phyloP scores from a whole-genome alignment of 2,888 invertebrate genomes.

The Lithophane leautieri region DNA sequence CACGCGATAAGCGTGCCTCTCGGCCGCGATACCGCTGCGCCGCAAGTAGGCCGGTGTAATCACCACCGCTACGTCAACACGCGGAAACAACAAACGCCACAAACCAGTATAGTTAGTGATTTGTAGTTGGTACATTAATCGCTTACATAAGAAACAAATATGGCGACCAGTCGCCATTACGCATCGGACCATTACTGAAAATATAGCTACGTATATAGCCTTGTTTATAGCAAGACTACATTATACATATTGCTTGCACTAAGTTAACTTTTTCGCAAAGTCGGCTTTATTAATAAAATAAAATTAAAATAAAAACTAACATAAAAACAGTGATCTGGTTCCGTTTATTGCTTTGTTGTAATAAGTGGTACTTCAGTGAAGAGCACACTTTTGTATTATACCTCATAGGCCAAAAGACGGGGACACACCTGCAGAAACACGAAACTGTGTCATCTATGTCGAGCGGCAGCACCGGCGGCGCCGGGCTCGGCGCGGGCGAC shows the following conservation, averaged over 20 bases:
- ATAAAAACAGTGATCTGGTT: not conserved
- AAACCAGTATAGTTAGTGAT: slow-evolving; percentile 66
- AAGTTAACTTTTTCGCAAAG: not conserved
- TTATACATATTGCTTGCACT: not conserved
- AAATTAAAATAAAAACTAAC: no score
- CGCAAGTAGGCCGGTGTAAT: slow-evolving; percentile 63
- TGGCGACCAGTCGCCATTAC: slow-evolving; percentile 49
- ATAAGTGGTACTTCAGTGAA: slow-evolving; percentile 21
- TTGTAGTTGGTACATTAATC: slow-evolving; percentile 56
- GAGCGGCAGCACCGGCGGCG: slow-evolving; percentile 84
- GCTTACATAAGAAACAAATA: slow-evolving; percentile 66
- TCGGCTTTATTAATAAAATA: not conserved
- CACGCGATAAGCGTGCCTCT: slow-evolving; percentile 71
- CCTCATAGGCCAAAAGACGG: slow-evolving; percentile 50
- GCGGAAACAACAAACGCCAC: slow-evolving; percentile 68
- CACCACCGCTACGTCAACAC: slow-evolving; percentile 60
- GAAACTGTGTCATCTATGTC: slow-evolving; percentile 94
- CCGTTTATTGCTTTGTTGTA: not conserved
- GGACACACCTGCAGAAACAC: slow-evolving; percentile 94
- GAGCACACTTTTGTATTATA: slow-evolving; percentile 38
- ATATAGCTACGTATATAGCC: slow-evolving; percentile 3
- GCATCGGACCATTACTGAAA: slow-evolving; percentile 27
- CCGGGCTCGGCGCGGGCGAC: slow-evolving; percentile 67
- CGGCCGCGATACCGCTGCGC: slow-evolving; percentile 33
- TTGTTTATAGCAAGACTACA: slow-evolving; percentile 13